These are phyloP conservation scores for Drosophila anceps DNA, from an alignment of 2,888 invertebrate genomes.

Conservation along the genomic window DNA sequence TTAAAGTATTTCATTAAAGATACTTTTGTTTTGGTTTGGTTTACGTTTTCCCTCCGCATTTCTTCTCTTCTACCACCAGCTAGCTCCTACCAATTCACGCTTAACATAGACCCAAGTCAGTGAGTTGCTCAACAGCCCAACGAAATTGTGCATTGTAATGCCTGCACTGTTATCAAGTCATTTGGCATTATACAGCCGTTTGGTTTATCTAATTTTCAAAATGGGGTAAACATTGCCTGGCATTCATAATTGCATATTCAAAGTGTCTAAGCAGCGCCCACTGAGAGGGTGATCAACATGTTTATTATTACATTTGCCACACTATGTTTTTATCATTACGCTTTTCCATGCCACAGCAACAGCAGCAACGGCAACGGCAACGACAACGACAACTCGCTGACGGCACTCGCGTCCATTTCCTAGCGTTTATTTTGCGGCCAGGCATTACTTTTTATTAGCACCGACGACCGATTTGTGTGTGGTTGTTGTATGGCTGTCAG, in stretches of 20 bases:
- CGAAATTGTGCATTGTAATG: constrained; percentile 30
- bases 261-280: constrained; percentile 66
- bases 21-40: background rate
- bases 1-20: background rate
- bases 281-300: constrained; percentile 59
- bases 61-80: background rate
- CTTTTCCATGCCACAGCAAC: constrained; percentile 50
- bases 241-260: constrained; percentile 77
- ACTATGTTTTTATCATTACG: constrained; percentile 66
- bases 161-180: constrained; percentile 57
- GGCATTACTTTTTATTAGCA: constrained; percentile 78
- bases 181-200: constrained; percentile 53
- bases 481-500: constrained; percentile 29
- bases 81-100: too few relatives aligned
- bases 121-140: constrained; percentile 10
- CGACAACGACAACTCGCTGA: constrained; percentile 39
- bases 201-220: constrained; percentile 72
- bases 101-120: background rate
- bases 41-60: background rate
- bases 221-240: constrained; percentile 70
- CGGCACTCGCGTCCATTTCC: constrained; percentile 65
- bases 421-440: constrained; percentile 74
- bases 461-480: constrained; percentile 53
- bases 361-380: constrained; percentile 17
- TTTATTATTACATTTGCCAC: constrained; percentile 78